phyloP scores from a whole-genome alignment of 2,888 invertebrate species.

The Zelleria hepariella region DNA sequence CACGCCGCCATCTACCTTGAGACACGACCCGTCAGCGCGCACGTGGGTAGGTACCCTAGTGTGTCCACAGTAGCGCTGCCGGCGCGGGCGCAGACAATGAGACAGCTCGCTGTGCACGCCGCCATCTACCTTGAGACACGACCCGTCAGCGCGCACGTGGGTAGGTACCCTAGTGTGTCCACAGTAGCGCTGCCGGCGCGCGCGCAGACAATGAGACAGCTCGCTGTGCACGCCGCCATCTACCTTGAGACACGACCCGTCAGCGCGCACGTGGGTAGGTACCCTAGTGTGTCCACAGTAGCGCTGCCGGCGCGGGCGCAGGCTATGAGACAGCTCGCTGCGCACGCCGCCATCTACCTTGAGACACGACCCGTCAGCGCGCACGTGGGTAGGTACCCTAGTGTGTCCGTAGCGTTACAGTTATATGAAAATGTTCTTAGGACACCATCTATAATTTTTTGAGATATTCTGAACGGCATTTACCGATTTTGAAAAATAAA shows the following conservation, averaged over 20 bases:
- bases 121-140: slow-evolving; percentile 78
- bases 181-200: slow-evolving; percentile 38
- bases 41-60: slow-evolving; percentile 31
- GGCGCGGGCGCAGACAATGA: slow-evolving; percentile 42
- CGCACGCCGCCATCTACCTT: slow-evolving; percentile 78
- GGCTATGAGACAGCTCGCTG: slow-evolving; percentile 67
- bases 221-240: slow-evolving; percentile 76
- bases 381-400: slow-evolving; percentile 33
- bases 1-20: slow-evolving; percentile 78
- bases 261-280: slow-evolving; percentile 39
- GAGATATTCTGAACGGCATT: no score
- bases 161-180: slow-evolving; percentile 22
- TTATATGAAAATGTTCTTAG: no score
- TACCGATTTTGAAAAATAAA: no score
- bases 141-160: slow-evolving; percentile 37
- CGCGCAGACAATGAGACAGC: slow-evolving; percentile 52
- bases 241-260: slow-evolving; percentile 74
- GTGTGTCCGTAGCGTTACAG: slow-evolving; percentile 36
- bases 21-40: slow-evolving; percentile 56
- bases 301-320: slow-evolving; percentile 48
- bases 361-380: slow-evolving; percentile 59
- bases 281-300: background rate
- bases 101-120: slow-evolving; percentile 74
- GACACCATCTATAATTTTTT: no score
- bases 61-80: slow-evolving; percentile 35